These are phyloP conservation scores for Chamaetylas fuelleborni DNA, from an alignment of 2,113 vertebrate species.

Conservation along the genomic window DNA sequence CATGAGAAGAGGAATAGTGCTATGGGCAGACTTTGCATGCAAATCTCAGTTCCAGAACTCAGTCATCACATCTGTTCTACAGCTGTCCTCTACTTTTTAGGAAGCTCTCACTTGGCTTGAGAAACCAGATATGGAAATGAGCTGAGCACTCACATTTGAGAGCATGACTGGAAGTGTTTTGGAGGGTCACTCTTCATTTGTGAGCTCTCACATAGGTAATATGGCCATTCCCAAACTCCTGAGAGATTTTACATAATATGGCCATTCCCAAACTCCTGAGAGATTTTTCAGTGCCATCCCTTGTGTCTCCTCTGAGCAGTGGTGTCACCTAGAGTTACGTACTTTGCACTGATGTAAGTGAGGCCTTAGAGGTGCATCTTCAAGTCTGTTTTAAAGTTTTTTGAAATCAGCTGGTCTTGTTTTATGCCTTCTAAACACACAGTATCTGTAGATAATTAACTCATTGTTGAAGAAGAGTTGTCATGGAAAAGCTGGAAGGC, in stretches of 20 bases:
- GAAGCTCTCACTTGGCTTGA: neutral
- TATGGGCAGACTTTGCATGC: neutral
- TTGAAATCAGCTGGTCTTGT: conserved; percentile 28
- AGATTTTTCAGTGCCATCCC: neutral
- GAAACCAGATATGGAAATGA: neutral
- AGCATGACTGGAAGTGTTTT: neutral
- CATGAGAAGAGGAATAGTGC: neutral
- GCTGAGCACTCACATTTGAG: neutral
- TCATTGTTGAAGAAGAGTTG: conserved; percentile 36
- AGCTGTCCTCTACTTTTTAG: conserved; percentile 6
- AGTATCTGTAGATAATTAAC: conserved; percentile 58
- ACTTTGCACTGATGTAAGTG: neutral
- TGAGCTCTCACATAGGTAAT: neutral
- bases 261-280: neutral
- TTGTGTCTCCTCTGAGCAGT: neutral
- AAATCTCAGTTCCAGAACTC: neutral
- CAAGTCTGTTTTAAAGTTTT: neutral
- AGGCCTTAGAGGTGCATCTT: neutral
- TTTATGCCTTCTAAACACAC: conserved; percentile 31
- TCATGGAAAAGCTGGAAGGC: conserved; percentile 37
- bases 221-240: neutral
- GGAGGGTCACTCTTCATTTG: neutral
- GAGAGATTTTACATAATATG: neutral
- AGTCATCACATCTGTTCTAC: neutral
- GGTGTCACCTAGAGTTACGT: neutral